phyloP scores from a whole-genome alignment of 2,888 invertebrate genomes.

The Octodonta nipae region DNA sequence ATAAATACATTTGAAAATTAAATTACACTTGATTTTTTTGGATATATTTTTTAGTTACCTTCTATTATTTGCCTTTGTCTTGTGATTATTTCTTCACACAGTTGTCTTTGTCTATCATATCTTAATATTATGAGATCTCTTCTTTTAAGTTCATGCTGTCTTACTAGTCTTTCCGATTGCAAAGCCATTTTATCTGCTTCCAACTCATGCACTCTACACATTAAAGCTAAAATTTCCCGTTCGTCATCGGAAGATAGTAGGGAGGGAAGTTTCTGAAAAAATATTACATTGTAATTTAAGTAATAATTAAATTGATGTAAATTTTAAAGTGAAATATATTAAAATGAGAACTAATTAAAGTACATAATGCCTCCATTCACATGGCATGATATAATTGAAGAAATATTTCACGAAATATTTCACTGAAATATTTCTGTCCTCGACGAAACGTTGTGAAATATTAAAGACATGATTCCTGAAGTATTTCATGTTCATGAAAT shows the following conservation, averaged over 20 bases:
- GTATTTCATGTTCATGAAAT: too few relatives aligned
- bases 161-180: slow-evolving; percentile 72
- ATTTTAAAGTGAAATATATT: too few relatives aligned
- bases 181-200: slow-evolving; percentile 89
- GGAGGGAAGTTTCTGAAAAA: slow-evolving; percentile 64
- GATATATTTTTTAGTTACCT: slow-evolving; percentile 39
- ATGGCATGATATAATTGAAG: too few relatives aligned
- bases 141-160: slow-evolving; percentile 74
- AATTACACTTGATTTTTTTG: background rate
- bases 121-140: slow-evolving; percentile 71
- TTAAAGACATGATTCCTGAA: too few relatives aligned
- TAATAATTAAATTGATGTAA: too few relatives aligned
- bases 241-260: slow-evolving; percentile 79
- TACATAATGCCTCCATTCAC: too few relatives aligned
- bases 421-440: too few relatives aligned
- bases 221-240: slow-evolving; percentile 71
- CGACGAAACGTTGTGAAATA: too few relatives aligned
- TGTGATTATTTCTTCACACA: slow-evolving; percentile 85
- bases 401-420: too few relatives aligned
- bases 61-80: slow-evolving; percentile 74
- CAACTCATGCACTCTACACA: slow-evolving; percentile 83
- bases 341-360: too few relatives aligned
- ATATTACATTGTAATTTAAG: too few relatives aligned
- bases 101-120: slow-evolving; percentile 68
- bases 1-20: slow-evolving; percentile 6